Base-by-base conservation (phyloP, 2,797 vertebrate species). In the Melanotaenia maccullochi region DNA sequence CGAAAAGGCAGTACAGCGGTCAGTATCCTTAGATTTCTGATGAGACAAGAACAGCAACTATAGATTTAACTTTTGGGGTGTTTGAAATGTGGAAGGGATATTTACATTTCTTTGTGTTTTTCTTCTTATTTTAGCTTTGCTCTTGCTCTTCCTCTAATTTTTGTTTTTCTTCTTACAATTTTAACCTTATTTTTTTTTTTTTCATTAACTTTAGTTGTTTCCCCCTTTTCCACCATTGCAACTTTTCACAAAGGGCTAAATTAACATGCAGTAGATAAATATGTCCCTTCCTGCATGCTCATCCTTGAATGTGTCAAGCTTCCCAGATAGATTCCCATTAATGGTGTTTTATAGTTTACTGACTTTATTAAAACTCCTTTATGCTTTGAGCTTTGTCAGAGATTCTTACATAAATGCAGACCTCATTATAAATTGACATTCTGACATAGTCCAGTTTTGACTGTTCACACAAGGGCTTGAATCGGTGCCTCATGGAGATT, bases 1-100 rank as follows among this genome's bases (percentile, higher is more conserved):
- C 25, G 98, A 99, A 85, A 99, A 98, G 94, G 95, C 97, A 93
- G 97, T 99, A 91, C 98, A 99, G 97, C 97, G 98, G 98, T 99
- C 96, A 99, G 98, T 99, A 99, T 96, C 96, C 84, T 92, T 98
- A 89, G 86, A 96, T 96, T 96, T 96, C 95, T 97, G 94, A 95
- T 96, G 94, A 94, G 93, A 91, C 89, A 92, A 93, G 88, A 87
- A 87, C 92, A 73, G 82, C 87, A 75, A 79, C 57, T 22, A 62
- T 83, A 81, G 66, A 70, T 65, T 80, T 87, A 70, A 78, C 54
- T 56, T 38, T 78, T 59, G 79, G 74, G 76, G 78, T 94, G 60
- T 81, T 84, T 74, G 89, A 94, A 33, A 73, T 80, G 81, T 75
- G 40, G 75, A 52, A 66, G 76, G 69, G 72, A 75, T 76, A 65